Evolutionary conservation across 1,140 invertebrate species (phyloP), one percentile per base, ranked within the genome.

Genomic region (Platorchestia sp.): DNA sequence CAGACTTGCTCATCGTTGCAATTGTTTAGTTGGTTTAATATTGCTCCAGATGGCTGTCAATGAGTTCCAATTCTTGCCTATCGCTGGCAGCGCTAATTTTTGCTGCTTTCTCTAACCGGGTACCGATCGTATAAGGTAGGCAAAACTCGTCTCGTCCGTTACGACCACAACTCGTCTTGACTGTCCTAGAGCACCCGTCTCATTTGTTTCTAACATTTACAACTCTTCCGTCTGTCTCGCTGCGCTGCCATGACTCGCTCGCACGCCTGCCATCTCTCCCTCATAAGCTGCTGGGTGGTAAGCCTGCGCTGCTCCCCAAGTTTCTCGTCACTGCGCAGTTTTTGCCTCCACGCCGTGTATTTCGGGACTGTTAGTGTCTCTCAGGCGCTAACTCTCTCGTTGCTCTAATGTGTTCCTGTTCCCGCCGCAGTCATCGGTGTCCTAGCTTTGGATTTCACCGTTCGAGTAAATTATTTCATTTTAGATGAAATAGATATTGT

Each of bases 311-410:
- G 87, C 87, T 89, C 87, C 14, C n/a, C n/a, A 44, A 41, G 87
- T 44, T 89, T 43, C 87, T 44, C 43, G 41, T 89, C 42, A 14
- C 87, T 41, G 14, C 42, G 41, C 41, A 42, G 87, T 89, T 89
- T 89, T 89, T 89, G 41, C 87, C 87, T 89, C 87, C 87, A 44
- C 87, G 43, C 43, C 41, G 41, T 41, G 87, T 89, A 89, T 89
- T 89, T 89, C 27, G 87, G 87, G 87, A 89, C 43, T 89, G 87
- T 89, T 89, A 89, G 43, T 89, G 87, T 89, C 87, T 44, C 43
- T 42, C 6, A 42, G 41, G 87, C 41, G 87, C 43, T 89, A 89
- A 89, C 87, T 42, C 43, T 44, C 87, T 41, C 42, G n/a, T 43
- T 89, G 36, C 87, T 41, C 41, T 89, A 43, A 89, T 89, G 87